Evolutionary conservation across 2,888 invertebrate species (phyloP).

Genomic region (Plutella xylostella): DNA sequence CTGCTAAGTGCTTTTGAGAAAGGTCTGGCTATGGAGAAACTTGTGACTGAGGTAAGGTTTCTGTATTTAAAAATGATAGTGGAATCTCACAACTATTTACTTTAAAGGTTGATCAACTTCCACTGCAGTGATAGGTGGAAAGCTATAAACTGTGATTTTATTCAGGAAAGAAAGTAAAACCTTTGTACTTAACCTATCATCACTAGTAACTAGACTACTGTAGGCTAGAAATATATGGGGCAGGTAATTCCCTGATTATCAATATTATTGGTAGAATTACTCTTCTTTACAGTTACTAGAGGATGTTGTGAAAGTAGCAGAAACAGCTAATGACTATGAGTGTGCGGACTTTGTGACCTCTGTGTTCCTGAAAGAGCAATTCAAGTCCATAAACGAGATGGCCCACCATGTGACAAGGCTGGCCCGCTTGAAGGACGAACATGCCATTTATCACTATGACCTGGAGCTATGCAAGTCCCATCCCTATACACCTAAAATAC

Average conservation of each 20-base stretch:
- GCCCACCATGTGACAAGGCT: conserved; percentile 27
- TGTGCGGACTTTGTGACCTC: conserved; percentile 32
- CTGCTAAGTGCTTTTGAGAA: conserved; percentile 27
- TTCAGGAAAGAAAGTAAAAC: no score
- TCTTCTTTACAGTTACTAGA: conserved; percentile 27
- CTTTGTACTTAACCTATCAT: no score
- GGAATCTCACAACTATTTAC: no score
- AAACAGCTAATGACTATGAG: conserved; percentile 29
- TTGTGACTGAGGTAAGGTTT: conserved; percentile 31
- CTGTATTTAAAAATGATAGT: no score
- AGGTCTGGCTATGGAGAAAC: conserved; percentile 29
- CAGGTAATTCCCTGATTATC: no score
- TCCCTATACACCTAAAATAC: conserved; percentile 8
- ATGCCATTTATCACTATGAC: conserved; percentile 29
- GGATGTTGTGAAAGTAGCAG: conserved; percentile 25
- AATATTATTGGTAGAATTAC: no score
- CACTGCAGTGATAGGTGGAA: no score
- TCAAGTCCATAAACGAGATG: conserved; percentile 29
- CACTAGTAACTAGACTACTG: no score
- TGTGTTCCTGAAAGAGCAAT: conserved; percentile 30
- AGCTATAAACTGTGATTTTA: no score
- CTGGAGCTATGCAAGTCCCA: conserved; percentile 23
- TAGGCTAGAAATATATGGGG: no score
- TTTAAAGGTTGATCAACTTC: no score
- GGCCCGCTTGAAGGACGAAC: conserved; percentile 21